Percentiles rank a stretch among this genome's conserved stretches.
phyloP scores from a whole-genome alignment of 2,797 vertebrate genomes.

The Pelodytes ibericus region DNA sequence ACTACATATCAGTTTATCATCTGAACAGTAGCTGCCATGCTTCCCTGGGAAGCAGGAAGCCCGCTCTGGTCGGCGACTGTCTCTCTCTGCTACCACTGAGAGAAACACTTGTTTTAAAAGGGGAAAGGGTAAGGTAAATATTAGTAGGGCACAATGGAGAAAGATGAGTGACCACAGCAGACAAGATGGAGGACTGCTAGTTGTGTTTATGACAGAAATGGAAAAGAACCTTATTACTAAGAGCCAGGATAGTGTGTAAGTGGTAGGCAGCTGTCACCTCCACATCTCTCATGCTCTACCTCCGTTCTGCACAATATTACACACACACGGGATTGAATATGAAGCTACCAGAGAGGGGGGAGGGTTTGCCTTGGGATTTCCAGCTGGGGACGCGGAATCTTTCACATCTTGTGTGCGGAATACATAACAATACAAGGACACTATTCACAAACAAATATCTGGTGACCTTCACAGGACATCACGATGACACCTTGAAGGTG shows the following conservation, averaged over 20 bases:
- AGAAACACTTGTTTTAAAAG: too few species aligned
- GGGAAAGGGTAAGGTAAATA: too few species aligned
- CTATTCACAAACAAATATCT: constrained; percentile 3
- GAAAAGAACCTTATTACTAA: not conserved
- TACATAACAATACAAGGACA: constrained; percentile 22
- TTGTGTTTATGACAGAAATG: not conserved
- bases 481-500: constrained; percentile 1
- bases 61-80: too few species aligned
- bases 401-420: constrained; percentile 3
- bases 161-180: too few species aligned
- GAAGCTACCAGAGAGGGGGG: not conserved
- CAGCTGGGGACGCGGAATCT: constrained; percentile 4
- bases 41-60: too few species aligned
- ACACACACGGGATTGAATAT: not conserved
- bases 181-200: too few species aligned
- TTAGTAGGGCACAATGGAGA: too few species aligned
- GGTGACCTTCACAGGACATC: constrained; percentile 22
- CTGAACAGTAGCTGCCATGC: too few species aligned
- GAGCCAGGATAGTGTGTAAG: not conserved
- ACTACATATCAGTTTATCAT: too few species aligned
- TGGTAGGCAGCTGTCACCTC: constrained; percentile 15
- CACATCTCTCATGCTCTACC: not conserved
- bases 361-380: not conserved
- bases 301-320: not conserved
- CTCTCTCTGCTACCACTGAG: too few species aligned